Percentiles rank a stretch among this genome's conserved stretches.
phyloP scores from a whole-genome alignment of 2,113 vertebrate genomes.

The Hyaena hyaena region DNA sequence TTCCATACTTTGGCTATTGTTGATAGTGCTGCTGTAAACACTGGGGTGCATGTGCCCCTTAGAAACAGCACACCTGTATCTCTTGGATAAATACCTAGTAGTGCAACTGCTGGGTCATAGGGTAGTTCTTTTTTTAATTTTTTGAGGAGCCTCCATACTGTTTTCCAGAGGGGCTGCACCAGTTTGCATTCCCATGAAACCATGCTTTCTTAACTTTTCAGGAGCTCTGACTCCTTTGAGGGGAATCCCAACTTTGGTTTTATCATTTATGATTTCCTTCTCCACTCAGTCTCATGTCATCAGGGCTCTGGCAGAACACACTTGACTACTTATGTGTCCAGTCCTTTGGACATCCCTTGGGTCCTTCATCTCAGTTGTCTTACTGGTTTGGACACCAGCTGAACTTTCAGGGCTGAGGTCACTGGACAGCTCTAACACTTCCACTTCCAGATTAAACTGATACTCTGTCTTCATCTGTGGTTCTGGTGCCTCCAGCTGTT shows the following conservation, averaged over 20 bases:
- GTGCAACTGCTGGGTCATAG: too few relatives aligned
- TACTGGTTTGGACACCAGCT: background rate
- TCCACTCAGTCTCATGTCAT: background rate
- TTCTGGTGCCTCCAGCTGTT: background rate
- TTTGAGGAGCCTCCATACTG: too few relatives aligned
- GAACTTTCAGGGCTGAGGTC: background rate
- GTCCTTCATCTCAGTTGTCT: background rate
- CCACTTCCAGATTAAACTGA: background rate
- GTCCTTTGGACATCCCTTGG: background rate
- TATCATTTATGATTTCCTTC: background rate
- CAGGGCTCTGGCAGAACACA: background rate
- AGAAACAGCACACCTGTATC: too few relatives aligned
- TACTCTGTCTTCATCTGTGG: background rate
- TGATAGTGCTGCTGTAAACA: too few relatives aligned
- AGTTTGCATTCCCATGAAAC: background rate
- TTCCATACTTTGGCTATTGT: too few relatives aligned
- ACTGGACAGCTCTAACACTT: background rate
- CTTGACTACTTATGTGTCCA: background rate
- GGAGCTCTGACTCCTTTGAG: background rate
- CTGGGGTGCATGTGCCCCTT: too few relatives aligned
- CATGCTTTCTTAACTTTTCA: background rate
- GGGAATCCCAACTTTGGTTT: background rate
- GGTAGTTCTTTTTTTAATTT: too few relatives aligned
- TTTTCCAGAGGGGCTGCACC: too few relatives aligned
- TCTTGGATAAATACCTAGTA: too few relatives aligned